Base-by-base conservation (phyloP, 1,140 invertebrate species). In the Drosophila jambulina region DNA sequence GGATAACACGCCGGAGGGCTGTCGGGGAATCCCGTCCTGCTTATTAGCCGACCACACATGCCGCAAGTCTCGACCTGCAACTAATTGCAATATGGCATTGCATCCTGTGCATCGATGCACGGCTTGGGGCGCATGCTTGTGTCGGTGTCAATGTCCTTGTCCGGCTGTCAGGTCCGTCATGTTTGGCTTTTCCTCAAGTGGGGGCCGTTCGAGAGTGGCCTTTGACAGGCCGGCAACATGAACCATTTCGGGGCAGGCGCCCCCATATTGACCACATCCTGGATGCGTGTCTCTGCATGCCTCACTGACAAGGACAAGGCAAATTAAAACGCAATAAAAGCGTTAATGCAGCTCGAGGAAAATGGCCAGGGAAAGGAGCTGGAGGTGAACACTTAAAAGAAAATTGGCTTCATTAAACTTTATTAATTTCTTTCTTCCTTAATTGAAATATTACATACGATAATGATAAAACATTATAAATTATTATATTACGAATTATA, bases 61-160 rank as follows among this genome's bases (percentile, higher is more conserved):
- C 72, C 78, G 63, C 85, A 84, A 88, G 78, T 71, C 81, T 63
- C 67, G 51, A 40, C 36, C 67, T 60, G 61, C 82, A 90, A 90
- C 85, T 88, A 88, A 88, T 88, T 88, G 85, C 85, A 90, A 88
- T 88, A 88, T 88, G 85, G 56, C 85, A 90, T 88, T 88, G 78
- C 85, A 90, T 88, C 70, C 85, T 75, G 78, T 88, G 62, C 62
- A 64, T 54, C 67, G 61, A 65, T 64, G 61, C 40, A 64, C 42
- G 53, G 23, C 63, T 51, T 42, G 25, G 23, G 42, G 49, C 48
- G 42, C 27, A 38, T 54, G 51, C 77, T 74, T 74, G 67, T 78
- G 72, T 43, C 56, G 68, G 70, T 72, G 68, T 74, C 70, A 51
- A 57, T 74, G 69, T 74, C 70, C 68, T 75, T 75, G 78, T 78